phyloP scores from a whole-genome alignment of 1,140 invertebrate species.

The Solenopsis invicta region DNA sequence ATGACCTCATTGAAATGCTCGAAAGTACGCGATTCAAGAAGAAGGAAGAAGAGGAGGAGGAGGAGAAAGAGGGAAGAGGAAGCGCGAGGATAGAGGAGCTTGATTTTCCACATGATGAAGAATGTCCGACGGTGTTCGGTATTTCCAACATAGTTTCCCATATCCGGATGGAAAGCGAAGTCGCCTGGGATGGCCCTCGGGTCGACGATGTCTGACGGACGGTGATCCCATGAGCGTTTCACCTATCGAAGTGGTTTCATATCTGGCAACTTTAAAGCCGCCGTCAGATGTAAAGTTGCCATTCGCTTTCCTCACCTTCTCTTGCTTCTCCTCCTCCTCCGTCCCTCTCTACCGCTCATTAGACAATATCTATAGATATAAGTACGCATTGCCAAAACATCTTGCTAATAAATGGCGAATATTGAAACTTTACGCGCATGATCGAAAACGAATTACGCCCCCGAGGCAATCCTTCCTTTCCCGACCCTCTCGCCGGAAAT shows the following conservation, averaged over 20 bases:
- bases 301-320: conserved; percentile 42
- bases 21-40: conserved; percentile 30
- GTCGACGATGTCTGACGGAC: conserved; percentile 59
- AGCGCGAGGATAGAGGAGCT: not conserved
- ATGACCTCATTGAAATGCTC: conserved; percentile 55
- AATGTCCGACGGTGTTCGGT: conserved; percentile 64
- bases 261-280: conserved; percentile 80
- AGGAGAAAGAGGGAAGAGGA: not conserved
- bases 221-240: conserved; percentile 76
- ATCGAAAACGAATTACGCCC: conserved; percentile 18
- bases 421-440: not conserved
- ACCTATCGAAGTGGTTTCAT: conserved; percentile 80
- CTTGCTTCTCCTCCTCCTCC: not conserved
- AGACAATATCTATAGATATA: not conserved
- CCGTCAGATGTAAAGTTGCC: conserved; percentile 79
- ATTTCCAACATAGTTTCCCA: conserved; percentile 62
- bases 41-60: not conserved
- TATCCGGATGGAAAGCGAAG: conserved; percentile 74
- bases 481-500: conserved; percentile 34
- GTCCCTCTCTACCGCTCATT: not conserved
- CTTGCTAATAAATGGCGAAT: not conserved
- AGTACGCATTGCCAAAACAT: not conserved
- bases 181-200: conserved; percentile 72
- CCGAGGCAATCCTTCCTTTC: conserved; percentile 28
- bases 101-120: conserved; percentile 74